Conservation (phyloP, 1,140 invertebrate species). For the Pachypeltis micranthus region DNA sequence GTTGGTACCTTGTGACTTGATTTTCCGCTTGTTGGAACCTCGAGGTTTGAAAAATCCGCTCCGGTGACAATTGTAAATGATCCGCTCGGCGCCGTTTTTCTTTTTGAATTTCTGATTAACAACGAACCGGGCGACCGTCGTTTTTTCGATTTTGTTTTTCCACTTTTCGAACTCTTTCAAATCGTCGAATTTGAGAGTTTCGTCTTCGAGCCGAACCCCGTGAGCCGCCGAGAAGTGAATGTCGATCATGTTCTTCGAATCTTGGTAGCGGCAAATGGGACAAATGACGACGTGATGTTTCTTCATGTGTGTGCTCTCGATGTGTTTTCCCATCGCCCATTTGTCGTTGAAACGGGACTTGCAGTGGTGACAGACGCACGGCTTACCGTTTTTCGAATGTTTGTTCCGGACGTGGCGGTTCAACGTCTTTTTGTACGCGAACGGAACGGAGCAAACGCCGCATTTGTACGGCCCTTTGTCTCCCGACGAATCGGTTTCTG, state of each 20-base stretch:
- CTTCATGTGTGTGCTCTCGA: not conserved
- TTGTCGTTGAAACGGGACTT: not conserved
- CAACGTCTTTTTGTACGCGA: not conserved
- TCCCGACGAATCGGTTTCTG: too few relatives aligned
- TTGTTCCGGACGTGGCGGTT: not conserved
- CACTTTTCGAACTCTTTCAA: not conserved
- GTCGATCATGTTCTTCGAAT: slow-evolving; percentile 1
- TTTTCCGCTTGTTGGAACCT: not conserved
- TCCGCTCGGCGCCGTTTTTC: slow-evolving; percentile 4
- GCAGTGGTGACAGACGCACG: not conserved
- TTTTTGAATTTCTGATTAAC: slow-evolving; percentile 10
- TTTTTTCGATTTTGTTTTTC: not conserved
- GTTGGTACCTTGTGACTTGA: not conserved
- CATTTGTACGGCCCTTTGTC: not conserved
- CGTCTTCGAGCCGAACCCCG: not conserved
- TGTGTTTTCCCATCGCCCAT: not conserved
- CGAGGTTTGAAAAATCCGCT: slow-evolving; percentile 11
- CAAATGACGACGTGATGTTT: slow-evolving; percentile 5
- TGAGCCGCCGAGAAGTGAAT: not conserved
- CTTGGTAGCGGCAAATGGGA: not conserved
- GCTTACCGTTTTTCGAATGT: not conserved
- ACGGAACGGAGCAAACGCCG: not conserved
- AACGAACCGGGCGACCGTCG: not conserved
- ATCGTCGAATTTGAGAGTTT: not conserved
- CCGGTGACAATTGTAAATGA: slow-evolving; percentile 14